Percentiles rank a stretch among this genome's conserved stretches.
phyloP scores from a whole-genome alignment of 2,113 vertebrate genomes.

The Microcebus jonahi region DNA sequence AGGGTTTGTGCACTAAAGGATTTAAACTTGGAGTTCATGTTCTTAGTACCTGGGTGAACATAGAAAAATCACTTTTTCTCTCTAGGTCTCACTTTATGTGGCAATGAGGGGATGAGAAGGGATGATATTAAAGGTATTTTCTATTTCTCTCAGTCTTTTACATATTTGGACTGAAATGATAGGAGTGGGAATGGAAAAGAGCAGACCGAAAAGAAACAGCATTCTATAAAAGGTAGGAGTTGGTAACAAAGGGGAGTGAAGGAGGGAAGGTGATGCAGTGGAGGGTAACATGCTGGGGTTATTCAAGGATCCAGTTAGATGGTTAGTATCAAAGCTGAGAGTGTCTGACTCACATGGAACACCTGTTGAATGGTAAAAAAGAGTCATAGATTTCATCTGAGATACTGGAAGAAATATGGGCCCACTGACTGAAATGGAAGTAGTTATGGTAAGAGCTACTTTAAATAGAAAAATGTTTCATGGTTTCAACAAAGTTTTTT shows the following conservation, averaged over 20 bases:
- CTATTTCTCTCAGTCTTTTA: neutral
- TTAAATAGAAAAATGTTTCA: constrained; percentile 38
- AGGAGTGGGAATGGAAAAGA: neutral
- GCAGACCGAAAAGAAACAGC: neutral
- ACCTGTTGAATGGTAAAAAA: neutral
- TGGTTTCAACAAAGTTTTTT: neutral
- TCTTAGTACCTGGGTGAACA: neutral
- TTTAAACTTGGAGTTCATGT: neutral
- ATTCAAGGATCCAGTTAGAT: neutral
- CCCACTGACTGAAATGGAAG: neutral
- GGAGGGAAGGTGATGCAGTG: neutral
- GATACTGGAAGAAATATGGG: neutral
- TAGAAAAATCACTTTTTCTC: neutral
- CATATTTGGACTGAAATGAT: neutral
- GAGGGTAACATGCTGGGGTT: neutral
- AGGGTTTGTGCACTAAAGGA: neutral
- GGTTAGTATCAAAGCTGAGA: constrained; percentile 13
- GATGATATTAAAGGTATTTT: neutral
- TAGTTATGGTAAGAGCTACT: neutral
- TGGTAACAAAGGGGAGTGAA: neutral
- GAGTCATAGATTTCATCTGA: neutral
- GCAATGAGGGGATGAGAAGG: neutral
- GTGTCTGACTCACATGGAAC: neutral
- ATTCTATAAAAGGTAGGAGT: neutral
- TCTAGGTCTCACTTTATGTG: neutral